A percentile compares a stretch with the other conserved stretches of the same genome.
Evolutionary conservation across 2,797 vertebrate species (phyloP).

Genomic region (Podarcis lilfordi): DNA sequence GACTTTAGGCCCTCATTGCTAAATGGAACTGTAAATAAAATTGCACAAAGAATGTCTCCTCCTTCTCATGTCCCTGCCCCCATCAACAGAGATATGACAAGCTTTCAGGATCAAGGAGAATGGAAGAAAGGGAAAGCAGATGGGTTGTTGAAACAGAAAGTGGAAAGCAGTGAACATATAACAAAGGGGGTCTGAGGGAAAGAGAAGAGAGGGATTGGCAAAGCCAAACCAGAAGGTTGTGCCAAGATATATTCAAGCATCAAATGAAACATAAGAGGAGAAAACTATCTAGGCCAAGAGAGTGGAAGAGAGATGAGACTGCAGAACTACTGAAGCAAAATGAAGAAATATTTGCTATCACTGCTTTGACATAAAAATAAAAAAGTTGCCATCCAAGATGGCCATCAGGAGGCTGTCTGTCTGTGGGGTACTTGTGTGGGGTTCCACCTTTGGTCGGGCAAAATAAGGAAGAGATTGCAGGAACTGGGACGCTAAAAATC

Average conservation of each 20-base stretch:
- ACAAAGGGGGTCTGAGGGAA: neutral
- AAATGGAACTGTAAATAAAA: constrained; percentile 54
- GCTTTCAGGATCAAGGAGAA: constrained; percentile 52
- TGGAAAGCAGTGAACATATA: constrained; percentile 12
- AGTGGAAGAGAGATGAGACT: neutral
- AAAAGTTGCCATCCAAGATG: neutral
- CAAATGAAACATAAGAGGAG: constrained; percentile 1
- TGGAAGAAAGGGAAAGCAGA: constrained; percentile 49
- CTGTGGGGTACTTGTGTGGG: too few relatives aligned
- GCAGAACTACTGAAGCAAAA: neutral
- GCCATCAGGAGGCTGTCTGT: neutral
- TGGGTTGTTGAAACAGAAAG: constrained; percentile 26
- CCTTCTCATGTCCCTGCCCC: neutral
- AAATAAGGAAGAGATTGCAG: too few relatives aligned
- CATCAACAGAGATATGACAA: constrained; percentile 53
- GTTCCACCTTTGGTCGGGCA: too few relatives aligned
- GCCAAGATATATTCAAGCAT: neutral
- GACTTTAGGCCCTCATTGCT: constrained; percentile 60
- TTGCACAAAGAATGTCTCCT: neutral
- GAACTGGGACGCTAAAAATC: too few relatives aligned
- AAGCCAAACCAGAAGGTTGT: neutral
- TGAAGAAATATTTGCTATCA: neutral
- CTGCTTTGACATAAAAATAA: neutral
- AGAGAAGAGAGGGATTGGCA: neutral
- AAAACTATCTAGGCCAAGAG: neutral